Conservation (phyloP, 2,888 invertebrate genomes). For the Pristionchus entomophagus region DNA sequence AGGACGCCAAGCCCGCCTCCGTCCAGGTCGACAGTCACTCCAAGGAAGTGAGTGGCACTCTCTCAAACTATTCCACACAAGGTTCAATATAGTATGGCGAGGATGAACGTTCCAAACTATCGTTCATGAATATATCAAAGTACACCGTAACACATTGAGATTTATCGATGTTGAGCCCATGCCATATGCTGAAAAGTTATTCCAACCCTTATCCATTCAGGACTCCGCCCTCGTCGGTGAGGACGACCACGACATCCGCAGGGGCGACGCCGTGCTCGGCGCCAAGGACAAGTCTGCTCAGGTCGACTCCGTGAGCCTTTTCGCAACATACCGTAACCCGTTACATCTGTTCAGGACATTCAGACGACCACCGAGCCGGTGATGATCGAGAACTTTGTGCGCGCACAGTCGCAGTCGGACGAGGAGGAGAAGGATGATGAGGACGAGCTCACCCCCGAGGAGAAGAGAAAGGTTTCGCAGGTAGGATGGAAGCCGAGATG, state of each 20-base stretch:
- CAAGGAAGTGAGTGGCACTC: conserved; percentile 30
- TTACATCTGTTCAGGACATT: neutral
- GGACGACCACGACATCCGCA: conserved; percentile 27
- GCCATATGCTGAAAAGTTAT: no score
- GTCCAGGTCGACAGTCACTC: neutral
- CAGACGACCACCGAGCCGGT: conserved; percentile 39
- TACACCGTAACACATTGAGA: no score
- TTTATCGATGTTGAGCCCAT: no score
- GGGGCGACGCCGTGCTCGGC: conserved; percentile 6
- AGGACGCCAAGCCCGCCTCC: neutral
- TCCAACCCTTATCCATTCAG: neutral
- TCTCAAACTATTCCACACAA: no score
- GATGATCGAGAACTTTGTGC: conserved; percentile 46
- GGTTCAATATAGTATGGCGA: no score
- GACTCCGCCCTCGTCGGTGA: neutral
- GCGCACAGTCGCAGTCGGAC: conserved; percentile 36
- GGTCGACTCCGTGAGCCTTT: neutral
- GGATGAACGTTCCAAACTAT: no score
- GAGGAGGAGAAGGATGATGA: conserved; percentile 27
- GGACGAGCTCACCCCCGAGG: conserved; percentile 11
- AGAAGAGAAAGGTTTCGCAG: conserved; percentile 16
- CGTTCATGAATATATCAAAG: no score
- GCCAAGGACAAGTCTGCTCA: neutral
- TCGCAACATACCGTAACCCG: neutral
- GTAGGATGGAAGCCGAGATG: neutral